Base-by-base conservation (phyloP, 2,888 invertebrate genomes). In the Euzetes globulus region DNA sequence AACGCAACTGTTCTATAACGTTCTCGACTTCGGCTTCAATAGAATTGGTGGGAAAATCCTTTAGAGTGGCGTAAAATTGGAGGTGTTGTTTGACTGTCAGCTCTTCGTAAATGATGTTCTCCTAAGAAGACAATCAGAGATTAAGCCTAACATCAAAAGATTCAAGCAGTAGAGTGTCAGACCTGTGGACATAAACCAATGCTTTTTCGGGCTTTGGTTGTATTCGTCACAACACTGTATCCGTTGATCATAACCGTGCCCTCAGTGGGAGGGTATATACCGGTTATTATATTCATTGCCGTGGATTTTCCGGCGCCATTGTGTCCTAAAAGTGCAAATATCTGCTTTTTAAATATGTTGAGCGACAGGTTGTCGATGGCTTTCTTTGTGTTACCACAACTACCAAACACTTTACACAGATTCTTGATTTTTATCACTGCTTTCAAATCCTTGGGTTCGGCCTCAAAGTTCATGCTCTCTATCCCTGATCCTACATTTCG, bases 11-110 rank as follows among this genome's bases (percentile, higher is more conserved):
- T 33, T 33, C 7, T 33, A 33, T 33, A 7, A 27, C 19, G 0
- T 17, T 15, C n/a, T 2, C 17, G 9, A 74, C 47, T 29, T 60
- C 63, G 27, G 25, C 4, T 11, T 74, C 37, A n/a, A 60, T 13
- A 17, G 17, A 6, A 13, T 22, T 27, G 13, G 5, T 6, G 5
- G 75, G 74, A 65, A 15, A 17, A n/a, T 65, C 52, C 27, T 75
- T 75, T 0, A 93, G 92, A 87, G 88, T 86, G 3, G 90, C 89
- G 81, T 90, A 93, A 84, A 94, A 92, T 76, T 88, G 86, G 37
- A 94, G 84, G 82, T 94, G 93, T 82, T 94, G 92, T 27, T 85
- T 84, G 3, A 92, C 92, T 0, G 91, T 92, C 52, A 94, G 85
- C 77, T 90, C 89, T 77, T 89, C 88, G 81, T 92, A 92, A 0